These are phyloP conservation scores for Drosophila pullipes DNA, from an alignment of 2,888 invertebrate genomes.

Conservation along the genomic window DNA sequence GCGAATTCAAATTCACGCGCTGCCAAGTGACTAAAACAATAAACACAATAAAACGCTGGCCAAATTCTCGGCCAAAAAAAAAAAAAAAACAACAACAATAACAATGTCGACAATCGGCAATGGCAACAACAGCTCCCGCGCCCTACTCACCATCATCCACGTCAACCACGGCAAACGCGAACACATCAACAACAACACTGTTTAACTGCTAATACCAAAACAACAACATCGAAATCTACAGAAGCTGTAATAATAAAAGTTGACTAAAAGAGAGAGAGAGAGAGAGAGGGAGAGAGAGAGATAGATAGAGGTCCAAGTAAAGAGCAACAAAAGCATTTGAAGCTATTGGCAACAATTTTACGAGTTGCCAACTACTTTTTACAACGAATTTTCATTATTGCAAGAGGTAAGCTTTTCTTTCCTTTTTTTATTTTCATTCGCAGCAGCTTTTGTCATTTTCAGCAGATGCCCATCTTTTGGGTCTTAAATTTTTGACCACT, in stretches of 20 bases:
- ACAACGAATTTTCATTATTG: conserved; percentile 79
- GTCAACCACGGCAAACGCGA: conserved; percentile 15
- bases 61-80: conserved; percentile 34
- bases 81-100: conserved; percentile 27
- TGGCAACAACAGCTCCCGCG: not conserved
- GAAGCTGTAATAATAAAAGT: conserved; percentile 34
- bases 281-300: not conserved
- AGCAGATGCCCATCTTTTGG: conserved; percentile 43
- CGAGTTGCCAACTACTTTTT: conserved; percentile 76
- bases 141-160: conserved; percentile 3
- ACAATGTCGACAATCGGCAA: conserved; percentile 15
- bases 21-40: conserved; percentile 74
- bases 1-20: conserved; percentile 45
- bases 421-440: conserved; percentile 13
- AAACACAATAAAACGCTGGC: conserved; percentile 42
- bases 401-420: conserved; percentile 65
- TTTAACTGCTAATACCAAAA: conserved; percentile 29
- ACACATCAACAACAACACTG: conserved; percentile 27
- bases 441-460: conserved; percentile 27
- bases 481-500: conserved; percentile 28
- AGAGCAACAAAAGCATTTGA: conserved; percentile 28
- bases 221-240: conserved; percentile 48
- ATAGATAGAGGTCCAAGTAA: not conserved
- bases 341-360: conserved; percentile 76
- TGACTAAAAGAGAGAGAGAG: conserved; percentile 1